Conservation (phyloP, 2,888 invertebrate species). For the Nomada ruficornis region DNA sequence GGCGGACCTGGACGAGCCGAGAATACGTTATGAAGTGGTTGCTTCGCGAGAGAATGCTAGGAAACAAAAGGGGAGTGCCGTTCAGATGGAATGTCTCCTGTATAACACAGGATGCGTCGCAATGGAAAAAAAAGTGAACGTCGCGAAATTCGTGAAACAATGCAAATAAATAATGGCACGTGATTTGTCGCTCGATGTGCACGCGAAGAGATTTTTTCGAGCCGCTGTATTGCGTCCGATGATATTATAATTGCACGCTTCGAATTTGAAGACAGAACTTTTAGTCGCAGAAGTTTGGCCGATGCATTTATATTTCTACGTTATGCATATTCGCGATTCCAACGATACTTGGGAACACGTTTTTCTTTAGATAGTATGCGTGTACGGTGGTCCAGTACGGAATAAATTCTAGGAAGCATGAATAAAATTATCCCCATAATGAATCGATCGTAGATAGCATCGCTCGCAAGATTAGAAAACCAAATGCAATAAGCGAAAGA, state of each 20-base stretch:
- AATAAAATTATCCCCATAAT: background rate
- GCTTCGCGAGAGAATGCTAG: conserved; percentile 36
- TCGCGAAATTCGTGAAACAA: conserved; percentile 43
- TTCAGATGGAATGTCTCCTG: conserved; percentile 49
- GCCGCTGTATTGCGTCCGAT: too few species aligned
- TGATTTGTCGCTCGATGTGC: background rate
- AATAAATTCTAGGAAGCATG: background rate
- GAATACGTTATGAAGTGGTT: conserved; percentile 53
- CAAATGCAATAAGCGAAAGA: background rate
- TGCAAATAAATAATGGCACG: conserved; percentile 29
- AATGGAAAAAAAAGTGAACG: conserved; percentile 10
- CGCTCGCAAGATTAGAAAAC: background rate
- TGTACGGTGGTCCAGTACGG: too few species aligned
- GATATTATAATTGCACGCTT: background rate
- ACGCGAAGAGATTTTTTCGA: background rate
- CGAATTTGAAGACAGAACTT: background rate
- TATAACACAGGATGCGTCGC: conserved; percentile 15
- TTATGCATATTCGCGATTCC: background rate
- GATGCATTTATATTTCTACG: background rate
- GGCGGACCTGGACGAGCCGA: conserved; percentile 28
- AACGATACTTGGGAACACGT: background rate
- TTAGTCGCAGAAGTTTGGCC: background rate
- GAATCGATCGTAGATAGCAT: background rate
- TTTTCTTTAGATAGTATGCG: background rate
- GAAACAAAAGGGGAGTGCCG: conserved; percentile 51